A percentile compares a stretch with the other conserved stretches of the same genome.
phyloP scores from a whole-genome alignment of 1,140 invertebrate species.

The Dufourea novaeangliae region DNA sequence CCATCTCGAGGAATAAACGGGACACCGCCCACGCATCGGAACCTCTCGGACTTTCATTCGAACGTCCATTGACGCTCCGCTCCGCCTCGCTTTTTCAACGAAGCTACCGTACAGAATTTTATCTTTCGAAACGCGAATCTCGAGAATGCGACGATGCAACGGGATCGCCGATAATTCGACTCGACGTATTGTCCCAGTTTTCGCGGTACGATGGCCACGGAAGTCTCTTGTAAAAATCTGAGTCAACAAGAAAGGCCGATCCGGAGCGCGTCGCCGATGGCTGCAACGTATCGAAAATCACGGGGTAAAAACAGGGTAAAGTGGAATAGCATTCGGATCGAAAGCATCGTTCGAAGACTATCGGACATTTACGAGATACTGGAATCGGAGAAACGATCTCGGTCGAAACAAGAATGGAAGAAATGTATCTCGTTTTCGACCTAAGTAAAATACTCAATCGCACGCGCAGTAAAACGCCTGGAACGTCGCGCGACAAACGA shows the following conservation, averaged over 20 bases:
- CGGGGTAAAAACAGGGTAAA: conserved; percentile 40
- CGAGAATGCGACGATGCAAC: neutral
- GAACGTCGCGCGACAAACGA: too few relatives aligned
- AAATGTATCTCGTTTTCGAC: conserved; percentile 22
- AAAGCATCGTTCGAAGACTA: conserved; percentile 30
- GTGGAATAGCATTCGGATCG: conserved; percentile 33
- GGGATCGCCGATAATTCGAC: neutral
- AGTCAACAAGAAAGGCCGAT: neutral
- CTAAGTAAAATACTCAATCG: neutral
- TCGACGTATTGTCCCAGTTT: too few relatives aligned
- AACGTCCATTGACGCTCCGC: conserved; percentile 36
- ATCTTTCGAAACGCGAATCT: neutral
- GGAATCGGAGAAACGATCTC: conserved; percentile 34
- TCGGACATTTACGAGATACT: conserved; percentile 45
- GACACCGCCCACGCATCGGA: conserved; percentile 60
- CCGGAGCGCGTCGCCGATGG: neutral
- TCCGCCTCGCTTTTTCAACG: conserved; percentile 3
- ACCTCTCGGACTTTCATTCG: conserved; percentile 25
- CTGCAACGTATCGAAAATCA: conserved; percentile 21
- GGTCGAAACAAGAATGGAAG: too few relatives aligned
- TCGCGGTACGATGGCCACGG: too few relatives aligned
- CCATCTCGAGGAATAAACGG: conserved; percentile 63
- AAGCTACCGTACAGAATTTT: neutral
- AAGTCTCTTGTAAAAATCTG: too few relatives aligned
- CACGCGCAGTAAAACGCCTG: neutral